These are phyloP conservation scores for Podiceps cristatus DNA, from an alignment of 2,113 vertebrate species.

Conservation along the genomic window DNA sequence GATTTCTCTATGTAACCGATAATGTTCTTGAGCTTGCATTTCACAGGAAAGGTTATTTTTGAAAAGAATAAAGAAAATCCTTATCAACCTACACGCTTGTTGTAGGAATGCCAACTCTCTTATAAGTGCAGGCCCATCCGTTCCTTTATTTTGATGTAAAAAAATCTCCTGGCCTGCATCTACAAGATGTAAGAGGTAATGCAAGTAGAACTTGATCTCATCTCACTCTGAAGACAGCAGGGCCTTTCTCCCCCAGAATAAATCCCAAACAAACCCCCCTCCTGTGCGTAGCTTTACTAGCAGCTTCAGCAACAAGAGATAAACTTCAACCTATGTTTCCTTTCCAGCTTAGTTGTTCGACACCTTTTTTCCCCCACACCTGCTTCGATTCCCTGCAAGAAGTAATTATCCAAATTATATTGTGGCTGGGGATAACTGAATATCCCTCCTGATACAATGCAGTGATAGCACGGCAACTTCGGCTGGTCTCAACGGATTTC, in stretches of 20 bases:
- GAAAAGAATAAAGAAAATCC: constrained; percentile 71
- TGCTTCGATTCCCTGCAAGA: constrained; percentile 23
- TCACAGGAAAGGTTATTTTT: constrained; percentile 68
- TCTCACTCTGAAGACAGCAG: constrained; percentile 62
- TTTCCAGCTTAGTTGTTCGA: constrained; percentile 17
- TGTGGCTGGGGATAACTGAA: constrained; percentile 7
- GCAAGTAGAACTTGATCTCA: constrained; percentile 50
- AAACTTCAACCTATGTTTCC: constrained; percentile 21
- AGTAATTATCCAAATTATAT: constrained; percentile 39
- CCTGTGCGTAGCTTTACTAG: constrained; percentile 11
- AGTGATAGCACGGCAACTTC: not conserved
- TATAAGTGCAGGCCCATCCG: constrained; percentile 39
- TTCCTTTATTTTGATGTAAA: constrained; percentile 57
- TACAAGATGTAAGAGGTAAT: constrained; percentile 24
- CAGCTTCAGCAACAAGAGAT: constrained; percentile 37
- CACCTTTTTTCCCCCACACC: not conserved
- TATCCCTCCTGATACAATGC: not conserved
- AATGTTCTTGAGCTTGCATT: constrained; percentile 61
- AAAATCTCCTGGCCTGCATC: constrained; percentile 27
- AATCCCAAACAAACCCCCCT: constrained; percentile 30
- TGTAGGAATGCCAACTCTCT: constrained; percentile 64
- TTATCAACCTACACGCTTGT: constrained; percentile 55
- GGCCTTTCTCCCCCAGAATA: constrained; percentile 42
- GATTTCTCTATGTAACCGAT: constrained; percentile 56
- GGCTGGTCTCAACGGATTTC: not conserved